phyloP scores from a whole-genome alignment of 2,797 vertebrate species.

The Rhodeus uyekii region DNA sequence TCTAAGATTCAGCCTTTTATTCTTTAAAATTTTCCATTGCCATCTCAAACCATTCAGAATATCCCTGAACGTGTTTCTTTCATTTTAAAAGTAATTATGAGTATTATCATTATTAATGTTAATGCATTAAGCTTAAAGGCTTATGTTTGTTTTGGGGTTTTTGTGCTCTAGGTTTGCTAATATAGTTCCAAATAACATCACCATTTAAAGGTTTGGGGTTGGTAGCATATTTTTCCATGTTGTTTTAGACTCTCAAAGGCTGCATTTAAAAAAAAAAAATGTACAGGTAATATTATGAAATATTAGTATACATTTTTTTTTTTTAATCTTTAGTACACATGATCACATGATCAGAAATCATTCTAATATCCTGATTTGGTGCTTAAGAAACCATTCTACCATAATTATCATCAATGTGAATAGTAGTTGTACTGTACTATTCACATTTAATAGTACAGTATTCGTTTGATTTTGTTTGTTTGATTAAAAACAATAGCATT shows the following conservation, averaged over 20 bases:
- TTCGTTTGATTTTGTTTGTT: too few relatives aligned
- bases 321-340: too few relatives aligned
- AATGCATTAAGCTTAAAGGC: background rate
- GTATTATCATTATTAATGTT: background rate
- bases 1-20: background rate
- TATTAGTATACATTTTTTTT: too few relatives aligned
- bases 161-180: background rate
- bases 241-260: too few relatives aligned
- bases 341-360: too few relatives aligned
- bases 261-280: too few relatives aligned
- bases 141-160: background rate
- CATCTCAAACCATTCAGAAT: background rate
- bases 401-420: background rate
- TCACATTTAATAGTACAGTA: too few relatives aligned
- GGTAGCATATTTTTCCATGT: too few relatives aligned
- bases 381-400: background rate
- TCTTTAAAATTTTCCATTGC: background rate
- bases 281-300: too few relatives aligned
- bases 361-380: background rate
- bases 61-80: background rate
- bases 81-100: background rate
- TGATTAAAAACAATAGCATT: background rate
- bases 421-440: too few relatives aligned
- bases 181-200: too few relatives aligned
- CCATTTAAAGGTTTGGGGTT: too few relatives aligned